Evolutionary conservation across 2,888 invertebrate genomes (phyloP), one percentile per base, ranked within the genome.

Genomic region (Lypha dubia): DNA sequence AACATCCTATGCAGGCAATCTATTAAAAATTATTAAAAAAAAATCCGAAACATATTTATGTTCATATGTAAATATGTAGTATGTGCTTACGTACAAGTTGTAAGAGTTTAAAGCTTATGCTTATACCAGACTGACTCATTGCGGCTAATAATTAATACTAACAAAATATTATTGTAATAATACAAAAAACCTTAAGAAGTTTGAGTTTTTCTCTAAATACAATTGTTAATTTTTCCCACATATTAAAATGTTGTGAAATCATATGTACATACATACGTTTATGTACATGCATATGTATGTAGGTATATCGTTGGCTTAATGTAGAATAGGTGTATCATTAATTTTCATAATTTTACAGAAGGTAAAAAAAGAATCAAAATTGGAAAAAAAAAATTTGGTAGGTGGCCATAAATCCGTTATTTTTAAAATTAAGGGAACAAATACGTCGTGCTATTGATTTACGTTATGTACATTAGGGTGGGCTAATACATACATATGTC

Each of bases 41-140:
- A 22, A 3, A 44, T n/a, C n/a, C n/a, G 24, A 53, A 65, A 38
- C 9, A n/a, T 28, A 63, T n/a, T 7, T 11, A 46, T n/a, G 5
- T 24, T n/a, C 11, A 8, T 24, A 60, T 11, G 13, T 17, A n/a
- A 24, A 5, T 24, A 8, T 41, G 22, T 20, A 41, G 3, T 24
- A 13, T 79, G 4, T 67, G 32, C 11, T 38, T 28, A 15, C 84
- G 15, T 81, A 84, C 84, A 20, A 84, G 41, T 58, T 84, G 84
- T 46, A 81, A 49, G 44, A 84, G 74, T 53, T 84, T 84, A 22
- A 84, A 77, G 17, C 67, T 73, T 63, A 81, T 62, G 24, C 56
- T 84, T 38, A 65, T 20, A 32, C 76, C 73, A 4, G 68, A 77
- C 84, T 77, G 84, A 81, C 68, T 84, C 84, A 84, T 84, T 77